These are phyloP conservation scores for Zaprionus lachaisei DNA, from an alignment of 1,140 invertebrate species.

Conservation along the genomic window DNA sequence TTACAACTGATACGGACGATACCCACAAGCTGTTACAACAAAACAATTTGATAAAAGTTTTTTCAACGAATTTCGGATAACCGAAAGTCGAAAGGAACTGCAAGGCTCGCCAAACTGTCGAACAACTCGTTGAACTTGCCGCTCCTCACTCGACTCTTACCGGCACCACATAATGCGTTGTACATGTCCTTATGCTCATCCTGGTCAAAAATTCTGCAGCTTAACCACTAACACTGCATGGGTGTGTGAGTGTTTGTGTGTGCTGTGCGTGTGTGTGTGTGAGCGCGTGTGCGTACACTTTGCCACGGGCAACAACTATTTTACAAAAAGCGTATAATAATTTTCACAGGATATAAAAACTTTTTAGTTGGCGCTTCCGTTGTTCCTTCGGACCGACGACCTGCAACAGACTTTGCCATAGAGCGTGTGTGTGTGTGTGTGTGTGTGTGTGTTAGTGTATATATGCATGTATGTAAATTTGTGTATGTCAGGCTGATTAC, in stretches of 20 bases:
- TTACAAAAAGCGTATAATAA: constrained; percentile 78
- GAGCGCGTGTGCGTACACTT: constrained; percentile 14
- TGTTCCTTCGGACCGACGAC: constrained; percentile 32
- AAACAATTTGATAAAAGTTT: constrained; percentile 8
- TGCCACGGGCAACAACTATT: constrained; percentile 67
- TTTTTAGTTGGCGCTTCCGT: constrained; percentile 77
- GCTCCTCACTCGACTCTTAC: neutral
- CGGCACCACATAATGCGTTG: constrained; percentile 9
- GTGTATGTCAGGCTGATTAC: constrained; percentile 10
- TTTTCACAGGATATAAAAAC: constrained; percentile 82
- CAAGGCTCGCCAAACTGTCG: constrained; percentile 25
- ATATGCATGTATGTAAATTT: constrained; percentile 28
- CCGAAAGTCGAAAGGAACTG: constrained; percentile 4
- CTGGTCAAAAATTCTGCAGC: constrained; percentile 58
- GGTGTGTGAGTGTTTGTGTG: constrained; percentile 2
- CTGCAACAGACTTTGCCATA: constrained; percentile 32
- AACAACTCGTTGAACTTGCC: constrained; percentile 1
- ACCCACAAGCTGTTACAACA: constrained; percentile 6
- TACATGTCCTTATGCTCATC: constrained; percentile 33
- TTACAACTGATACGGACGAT: constrained; percentile 3
- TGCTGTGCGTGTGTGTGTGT: constrained; percentile 9
- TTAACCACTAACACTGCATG: constrained; percentile 31
- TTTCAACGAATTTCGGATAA: constrained; percentile 7
- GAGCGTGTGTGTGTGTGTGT: constrained; percentile 5
- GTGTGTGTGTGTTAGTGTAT: constrained; percentile 33